Percentiles rank a stretch among this genome's conserved stretches.
Evolutionary conservation across 2,888 invertebrate genomes (phyloP).

Genomic region (Lasioglossum morio): DNA sequence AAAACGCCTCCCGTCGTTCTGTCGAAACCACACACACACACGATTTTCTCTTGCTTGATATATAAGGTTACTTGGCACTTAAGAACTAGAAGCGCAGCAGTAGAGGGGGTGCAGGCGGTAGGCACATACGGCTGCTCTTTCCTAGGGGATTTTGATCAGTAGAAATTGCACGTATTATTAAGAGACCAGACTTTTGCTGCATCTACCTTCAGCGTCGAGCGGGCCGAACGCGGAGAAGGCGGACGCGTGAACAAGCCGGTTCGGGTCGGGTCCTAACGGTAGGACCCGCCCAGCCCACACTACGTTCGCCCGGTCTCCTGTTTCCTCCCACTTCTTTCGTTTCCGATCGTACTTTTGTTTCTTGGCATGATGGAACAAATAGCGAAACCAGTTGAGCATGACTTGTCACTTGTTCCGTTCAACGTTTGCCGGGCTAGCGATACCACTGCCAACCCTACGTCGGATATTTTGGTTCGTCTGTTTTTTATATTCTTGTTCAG

Average conservation of each 20-base stretch:
- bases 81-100: conserved; percentile 71
- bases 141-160: conserved; percentile 73
- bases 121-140: conserved; percentile 73
- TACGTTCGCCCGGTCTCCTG: neutral
- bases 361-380: conserved; percentile 54
- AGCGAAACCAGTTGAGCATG: conserved; percentile 53
- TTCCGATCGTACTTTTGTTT: conserved; percentile 13
- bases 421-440: neutral
- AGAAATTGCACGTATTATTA: conserved; percentile 76
- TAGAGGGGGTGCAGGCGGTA: conserved; percentile 79
- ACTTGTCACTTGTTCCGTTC: conserved; percentile 26
- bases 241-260: conserved; percentile 24
- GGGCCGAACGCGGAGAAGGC: conserved; percentile 68
- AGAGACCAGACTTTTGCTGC: conserved; percentile 66
- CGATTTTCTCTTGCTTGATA: conserved; percentile 67
- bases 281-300: neutral
- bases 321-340: neutral
- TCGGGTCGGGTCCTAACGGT: neutral
- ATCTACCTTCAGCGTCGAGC: conserved; percentile 68
- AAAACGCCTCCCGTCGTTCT: conserved; percentile 43
- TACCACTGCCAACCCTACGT: neutral
- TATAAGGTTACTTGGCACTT: conserved; percentile 67
- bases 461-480: neutral
- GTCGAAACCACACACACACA: conserved; percentile 42
- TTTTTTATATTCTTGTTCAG: neutral